Percentiles rank a stretch among this genome's conserved stretches.
phyloP scores from a whole-genome alignment of 2,113 vertebrate genomes.

The Amazona guildingii region DNA sequence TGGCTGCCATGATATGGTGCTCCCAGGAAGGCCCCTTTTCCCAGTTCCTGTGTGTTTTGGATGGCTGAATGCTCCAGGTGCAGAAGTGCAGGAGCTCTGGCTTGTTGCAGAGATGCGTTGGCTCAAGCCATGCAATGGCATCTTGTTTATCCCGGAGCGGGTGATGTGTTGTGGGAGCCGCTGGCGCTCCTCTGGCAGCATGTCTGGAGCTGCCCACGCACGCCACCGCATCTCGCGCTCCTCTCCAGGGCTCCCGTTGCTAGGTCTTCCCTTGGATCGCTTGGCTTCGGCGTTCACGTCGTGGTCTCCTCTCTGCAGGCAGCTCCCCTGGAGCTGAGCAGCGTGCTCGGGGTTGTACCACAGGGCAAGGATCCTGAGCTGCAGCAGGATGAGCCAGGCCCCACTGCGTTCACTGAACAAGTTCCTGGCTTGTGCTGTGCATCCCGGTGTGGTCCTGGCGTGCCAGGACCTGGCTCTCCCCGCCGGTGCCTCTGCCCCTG shows the following conservation, averaged over 20 bases:
- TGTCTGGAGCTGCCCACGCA: not conserved
- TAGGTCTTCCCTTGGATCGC: not conserved
- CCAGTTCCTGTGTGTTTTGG: not conserved
- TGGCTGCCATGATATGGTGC: not conserved
- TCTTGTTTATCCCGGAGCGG: not conserved
- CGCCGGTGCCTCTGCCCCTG: fast-evolving
- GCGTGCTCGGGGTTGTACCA: not conserved
- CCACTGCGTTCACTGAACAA: not conserved
- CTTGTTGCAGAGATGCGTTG: not conserved
- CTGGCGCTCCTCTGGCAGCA: not conserved
- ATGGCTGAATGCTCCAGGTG: not conserved
- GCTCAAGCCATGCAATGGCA: not conserved
- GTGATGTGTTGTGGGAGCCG: not conserved
- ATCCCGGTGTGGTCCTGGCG: not conserved
- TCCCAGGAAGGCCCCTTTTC: not conserved
- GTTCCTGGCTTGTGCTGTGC: not conserved
- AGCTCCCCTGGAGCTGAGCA: fast-evolving
- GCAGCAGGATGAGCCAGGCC: not conserved
- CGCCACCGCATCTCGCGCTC: not conserved
- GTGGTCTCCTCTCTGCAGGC: fast-evolving
- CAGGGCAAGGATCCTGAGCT: not conserved
- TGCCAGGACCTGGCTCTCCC: not conserved
- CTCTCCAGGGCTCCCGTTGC: not conserved
- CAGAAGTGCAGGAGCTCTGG: not conserved
- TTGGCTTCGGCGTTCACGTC: not conserved